phyloP scores from a whole-genome alignment of 2,113 vertebrate genomes.

The Microtus ochrogaster region DNA sequence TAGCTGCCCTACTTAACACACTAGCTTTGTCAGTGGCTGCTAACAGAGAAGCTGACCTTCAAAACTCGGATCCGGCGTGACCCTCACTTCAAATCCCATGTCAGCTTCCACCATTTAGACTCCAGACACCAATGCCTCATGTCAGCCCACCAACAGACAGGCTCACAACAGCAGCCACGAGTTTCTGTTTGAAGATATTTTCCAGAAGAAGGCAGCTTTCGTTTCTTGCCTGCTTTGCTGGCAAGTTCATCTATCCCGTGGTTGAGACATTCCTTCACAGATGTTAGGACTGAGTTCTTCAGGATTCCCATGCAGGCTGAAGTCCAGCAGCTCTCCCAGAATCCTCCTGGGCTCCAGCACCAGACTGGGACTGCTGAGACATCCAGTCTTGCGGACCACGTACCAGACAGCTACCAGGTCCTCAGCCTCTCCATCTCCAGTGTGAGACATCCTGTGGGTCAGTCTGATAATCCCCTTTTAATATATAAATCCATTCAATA shows the following conservation, averaged over 20 bases:
- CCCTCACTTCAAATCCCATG: not conserved
- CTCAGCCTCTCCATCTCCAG: not conserved
- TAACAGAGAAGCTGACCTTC: not conserved
- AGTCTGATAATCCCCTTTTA: not conserved
- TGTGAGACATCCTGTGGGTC: not conserved
- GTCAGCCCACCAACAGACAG: not conserved
- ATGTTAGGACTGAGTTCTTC: not conserved
- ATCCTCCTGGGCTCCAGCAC: not conserved
- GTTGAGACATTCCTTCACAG: not conserved
- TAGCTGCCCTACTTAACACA: constrained; percentile 40
- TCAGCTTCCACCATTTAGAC: not conserved
- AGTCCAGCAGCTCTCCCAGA: not conserved
- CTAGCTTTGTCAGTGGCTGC: not conserved
- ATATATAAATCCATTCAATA: not conserved
- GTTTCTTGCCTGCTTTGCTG: not conserved
- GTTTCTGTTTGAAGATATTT: not conserved
- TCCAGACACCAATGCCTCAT: not conserved
- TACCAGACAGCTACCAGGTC: not conserved
- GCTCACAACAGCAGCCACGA: not conserved
- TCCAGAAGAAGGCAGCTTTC: not conserved
- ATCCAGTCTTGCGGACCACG: no score
- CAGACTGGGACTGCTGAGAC: not conserved
- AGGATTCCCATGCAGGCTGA: not conserved
- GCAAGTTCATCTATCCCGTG: not conserved
- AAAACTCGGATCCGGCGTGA: not conserved